These are phyloP conservation scores for Aselliscus stoliczkanus DNA, from an alignment of 2,797 vertebrate genomes.

Conservation along the genomic window DNA sequence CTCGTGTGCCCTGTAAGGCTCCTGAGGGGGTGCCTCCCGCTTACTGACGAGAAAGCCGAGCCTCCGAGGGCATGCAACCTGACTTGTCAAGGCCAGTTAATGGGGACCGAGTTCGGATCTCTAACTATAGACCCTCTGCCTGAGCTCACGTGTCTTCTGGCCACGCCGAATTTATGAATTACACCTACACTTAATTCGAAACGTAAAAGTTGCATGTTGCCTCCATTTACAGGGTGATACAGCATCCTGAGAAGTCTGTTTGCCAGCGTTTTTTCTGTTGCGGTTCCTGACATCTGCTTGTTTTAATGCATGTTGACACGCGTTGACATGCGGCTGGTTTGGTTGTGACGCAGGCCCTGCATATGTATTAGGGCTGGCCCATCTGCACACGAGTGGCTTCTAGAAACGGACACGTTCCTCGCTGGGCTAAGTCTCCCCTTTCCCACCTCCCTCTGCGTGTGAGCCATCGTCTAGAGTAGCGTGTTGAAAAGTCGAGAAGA, in stretches of 20 bases:
- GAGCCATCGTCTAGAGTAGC: background rate
- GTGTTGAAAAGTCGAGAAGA: background rate
- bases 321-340: background rate
- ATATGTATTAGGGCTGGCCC: background rate
- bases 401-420: slow-evolving; percentile 25
- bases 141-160: background rate
- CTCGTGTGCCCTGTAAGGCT: no score
- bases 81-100: background rate
- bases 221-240: background rate
- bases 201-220: background rate
- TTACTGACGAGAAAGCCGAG: background rate
- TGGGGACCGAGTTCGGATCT: no score
- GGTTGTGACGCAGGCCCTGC: background rate
- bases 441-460: background rate
- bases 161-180: background rate
- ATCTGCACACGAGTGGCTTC: background rate
- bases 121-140: background rate
- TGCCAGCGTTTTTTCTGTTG: background rate
- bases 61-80: background rate
- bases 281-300: background rate
- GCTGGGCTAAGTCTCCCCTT: background rate
- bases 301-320: background rate
- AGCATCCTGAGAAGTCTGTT: background rate
- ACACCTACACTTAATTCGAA: background rate
- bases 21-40: background rate